phyloP scores from a whole-genome alignment of 1,140 invertebrate genomes.

The Drosophila varians region DNA sequence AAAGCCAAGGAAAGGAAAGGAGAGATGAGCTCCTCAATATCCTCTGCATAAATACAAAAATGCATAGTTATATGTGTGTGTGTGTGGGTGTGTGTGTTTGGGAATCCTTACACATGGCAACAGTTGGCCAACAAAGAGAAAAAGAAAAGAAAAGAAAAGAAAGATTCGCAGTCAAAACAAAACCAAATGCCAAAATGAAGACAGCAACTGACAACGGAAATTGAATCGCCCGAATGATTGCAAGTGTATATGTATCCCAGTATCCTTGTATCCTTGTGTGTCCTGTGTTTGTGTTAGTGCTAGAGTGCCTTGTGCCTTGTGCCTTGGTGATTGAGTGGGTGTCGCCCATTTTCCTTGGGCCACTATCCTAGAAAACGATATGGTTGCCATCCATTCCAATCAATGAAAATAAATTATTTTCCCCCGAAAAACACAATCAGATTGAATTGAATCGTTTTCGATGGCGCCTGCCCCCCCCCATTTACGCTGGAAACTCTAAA shows the following conservation, averaged over 20 bases:
- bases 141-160: slow-evolving; percentile 6
- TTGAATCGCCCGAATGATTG: slow-evolving; percentile 39
- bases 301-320: no score
- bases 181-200: slow-evolving; percentile 48
- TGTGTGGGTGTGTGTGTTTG: slow-evolving; percentile 8
- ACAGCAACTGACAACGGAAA: slow-evolving; percentile 51
- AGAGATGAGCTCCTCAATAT: no score
- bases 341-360: slow-evolving; percentile 1
- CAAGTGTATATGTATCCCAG: background rate
- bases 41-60: no score
- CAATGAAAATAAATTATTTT: slow-evolving; percentile 10
- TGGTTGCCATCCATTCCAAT: slow-evolving; percentile 12
- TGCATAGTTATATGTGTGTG: no score
- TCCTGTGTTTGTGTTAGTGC: no score
- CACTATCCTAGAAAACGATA: background rate
- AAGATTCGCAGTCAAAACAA: slow-evolving; percentile 30
- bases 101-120: slow-evolving; percentile 44
- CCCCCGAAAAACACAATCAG: background rate
- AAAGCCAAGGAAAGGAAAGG: background rate
- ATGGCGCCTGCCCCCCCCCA: background rate
- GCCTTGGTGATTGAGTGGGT: slow-evolving; percentile 20
- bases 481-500: background rate
- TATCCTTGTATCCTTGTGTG: background rate
- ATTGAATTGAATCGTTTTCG: background rate
- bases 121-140: slow-evolving; percentile 57